phyloP scores from a whole-genome alignment of 2,113 vertebrate genomes.

The Corydoras sp. region DNA sequence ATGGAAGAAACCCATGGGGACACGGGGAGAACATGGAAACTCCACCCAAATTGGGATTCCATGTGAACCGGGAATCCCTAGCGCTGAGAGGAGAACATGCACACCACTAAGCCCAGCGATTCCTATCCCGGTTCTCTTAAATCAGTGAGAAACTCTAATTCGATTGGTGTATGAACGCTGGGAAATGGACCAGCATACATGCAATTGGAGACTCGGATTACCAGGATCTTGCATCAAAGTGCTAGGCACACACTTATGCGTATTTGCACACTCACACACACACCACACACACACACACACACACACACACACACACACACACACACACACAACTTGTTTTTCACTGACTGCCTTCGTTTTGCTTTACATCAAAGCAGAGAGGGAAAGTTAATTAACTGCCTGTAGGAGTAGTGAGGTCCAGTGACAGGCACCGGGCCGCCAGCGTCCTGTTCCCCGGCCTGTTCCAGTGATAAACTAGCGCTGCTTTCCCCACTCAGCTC shows the following conservation, averaged over 20 bases:
- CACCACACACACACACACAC: background rate
- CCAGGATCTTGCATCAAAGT: background rate
- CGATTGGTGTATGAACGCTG: background rate
- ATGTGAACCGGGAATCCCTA: too few relatives aligned
- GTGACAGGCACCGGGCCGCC: constrained; percentile 43
- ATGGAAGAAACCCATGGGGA: too few relatives aligned
- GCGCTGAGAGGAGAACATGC: too few relatives aligned
- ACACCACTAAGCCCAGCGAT: too few relatives aligned
- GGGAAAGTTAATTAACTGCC: constrained; percentile 63
- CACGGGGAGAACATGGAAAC: too few relatives aligned
- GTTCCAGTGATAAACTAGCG: constrained; percentile 61
- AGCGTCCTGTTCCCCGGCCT: constrained; percentile 46
- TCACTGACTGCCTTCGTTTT: constrained; percentile 29
- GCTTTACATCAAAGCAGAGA: constrained; percentile 37
- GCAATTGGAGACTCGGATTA: constrained; percentile 1
- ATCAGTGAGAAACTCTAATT: background rate
- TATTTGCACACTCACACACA: too few relatives aligned
- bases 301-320: constrained; percentile 3
- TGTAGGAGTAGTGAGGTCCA: constrained; percentile 40
- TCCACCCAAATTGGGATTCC: too few relatives aligned
- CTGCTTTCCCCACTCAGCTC: constrained; percentile 36
- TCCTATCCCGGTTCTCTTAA: background rate
- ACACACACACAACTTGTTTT: constrained; percentile 30
- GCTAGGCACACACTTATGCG: background rate
- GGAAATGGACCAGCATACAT: background rate